Evolutionary conservation across 2,888 invertebrate genomes (phyloP).

Genomic region (Hypselothyrea guttata): DNA sequence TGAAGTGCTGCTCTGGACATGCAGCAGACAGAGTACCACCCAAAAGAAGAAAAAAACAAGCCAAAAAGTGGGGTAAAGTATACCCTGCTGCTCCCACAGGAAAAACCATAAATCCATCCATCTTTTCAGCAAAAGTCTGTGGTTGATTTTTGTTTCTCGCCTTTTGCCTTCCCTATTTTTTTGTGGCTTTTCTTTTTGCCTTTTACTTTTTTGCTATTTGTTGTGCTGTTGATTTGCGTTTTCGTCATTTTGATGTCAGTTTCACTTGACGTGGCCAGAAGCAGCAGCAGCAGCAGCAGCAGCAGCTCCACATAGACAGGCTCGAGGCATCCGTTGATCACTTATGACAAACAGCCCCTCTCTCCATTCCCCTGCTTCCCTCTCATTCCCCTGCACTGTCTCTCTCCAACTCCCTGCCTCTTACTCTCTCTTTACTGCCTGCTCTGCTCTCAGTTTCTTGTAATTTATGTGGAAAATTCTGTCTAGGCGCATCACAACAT

Average conservation of each 20-base stretch:
- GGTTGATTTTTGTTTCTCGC: slow-evolving; percentile 24
- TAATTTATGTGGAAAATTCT: slow-evolving; percentile 73
- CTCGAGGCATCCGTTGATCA: slow-evolving; percentile 68
- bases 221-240: slow-evolving; percentile 76
- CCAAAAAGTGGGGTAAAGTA: not conserved
- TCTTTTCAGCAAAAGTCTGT: slow-evolving; percentile 65
- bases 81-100: slow-evolving; percentile 9
- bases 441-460: slow-evolving; percentile 28
- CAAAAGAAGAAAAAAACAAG: slow-evolving; percentile 7
- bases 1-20: slow-evolving; percentile 40
- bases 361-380: not conserved
- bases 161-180: not conserved
- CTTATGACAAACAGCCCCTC: slow-evolving; percentile 70
- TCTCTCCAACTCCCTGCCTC: not conserved
- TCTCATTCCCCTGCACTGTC: too few relatives aligned
- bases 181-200: slow-evolving; percentile 7
- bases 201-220: slow-evolving; percentile 49
- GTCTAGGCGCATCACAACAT: slow-evolving; percentile 50
- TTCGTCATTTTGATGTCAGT: slow-evolving; percentile 77
- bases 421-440: not conserved
- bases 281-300: slow-evolving; percentile 22
- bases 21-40: slow-evolving; percentile 35
- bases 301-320: slow-evolving; percentile 38
- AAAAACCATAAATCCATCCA: slow-evolving; percentile 67
- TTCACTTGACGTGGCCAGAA: slow-evolving; percentile 62